Base-by-base conservation (phyloP, 2,888 invertebrate genomes). In the Chrysina gloriosa region DNA sequence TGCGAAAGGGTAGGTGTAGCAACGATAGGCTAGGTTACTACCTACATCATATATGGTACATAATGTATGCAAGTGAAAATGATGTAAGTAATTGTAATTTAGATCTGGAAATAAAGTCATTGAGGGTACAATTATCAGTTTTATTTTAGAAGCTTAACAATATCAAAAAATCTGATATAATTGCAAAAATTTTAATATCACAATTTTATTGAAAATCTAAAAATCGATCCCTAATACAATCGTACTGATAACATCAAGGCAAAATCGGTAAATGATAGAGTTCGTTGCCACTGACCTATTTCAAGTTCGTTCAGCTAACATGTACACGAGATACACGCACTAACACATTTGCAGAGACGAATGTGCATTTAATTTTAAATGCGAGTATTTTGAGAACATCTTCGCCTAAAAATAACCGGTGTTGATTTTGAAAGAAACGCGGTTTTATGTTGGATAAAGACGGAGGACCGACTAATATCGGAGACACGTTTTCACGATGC, bases 281-380 rank as follows among this genome's bases (percentile, higher is more conserved):
- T 78, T 77, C 77, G 77, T 78, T 79, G 79, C 78, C 79, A 80
- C 79, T 80, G 80, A 80, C 79, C 79, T 75, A 78, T 76, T 77
- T 79, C 77, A 78, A 77, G 79, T 79, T 79, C 79, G 76, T 77
- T 76, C 75, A 74, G 76, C 76, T 73, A 73, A 71, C 72, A 73
- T 74, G 69, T 71, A 70, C 66, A 69, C 67, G 68, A 73, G 58
- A 58, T 36, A 25, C 39, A 39, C 25, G 25, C 58, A 58, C 58
- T 14, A 58, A 39, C 58, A 58, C 58, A 58, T 58, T 58, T 25
- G 42, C 58, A 39, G 42, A 39, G 39, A 58, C 58, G 58, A 58
- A 58, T 58, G 39, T 58, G 58, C 58, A 58, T 75, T 75, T 74
- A 73, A 75, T 74, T 74, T 74, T 73, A 74, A 71, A 72, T 72